A percentile compares a stretch with the other conserved stretches of the same genome.
Evolutionary conservation across 2,797 vertebrate species (phyloP).

Genomic region (Epinephelus coioides): DNA sequence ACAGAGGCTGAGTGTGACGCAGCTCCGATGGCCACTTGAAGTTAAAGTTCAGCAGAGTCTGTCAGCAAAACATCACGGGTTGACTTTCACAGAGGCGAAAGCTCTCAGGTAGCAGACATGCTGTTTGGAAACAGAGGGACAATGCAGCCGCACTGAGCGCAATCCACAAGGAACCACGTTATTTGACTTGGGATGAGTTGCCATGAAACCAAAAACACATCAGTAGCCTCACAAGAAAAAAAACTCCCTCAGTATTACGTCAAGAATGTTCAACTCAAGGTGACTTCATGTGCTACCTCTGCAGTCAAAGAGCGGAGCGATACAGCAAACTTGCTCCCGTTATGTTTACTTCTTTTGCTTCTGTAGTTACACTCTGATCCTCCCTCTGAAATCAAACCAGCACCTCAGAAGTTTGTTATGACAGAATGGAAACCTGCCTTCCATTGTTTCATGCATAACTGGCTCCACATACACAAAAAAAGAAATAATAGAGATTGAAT

Average conservation of each 20-base stretch:
- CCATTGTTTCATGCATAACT: slow-evolving; percentile 55
- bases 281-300: slow-evolving; percentile 51
- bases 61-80: slow-evolving; percentile 54
- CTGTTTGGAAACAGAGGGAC: slow-evolving; percentile 57
- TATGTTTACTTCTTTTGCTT: slow-evolving; percentile 43
- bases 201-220: slow-evolving; percentile 64
- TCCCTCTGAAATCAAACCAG: slow-evolving; percentile 59
- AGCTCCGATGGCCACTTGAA: slow-evolving; percentile 56
- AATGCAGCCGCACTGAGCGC: slow-evolving; percentile 44
- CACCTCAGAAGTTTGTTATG: slow-evolving; percentile 56
- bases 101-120: slow-evolving; percentile 49
- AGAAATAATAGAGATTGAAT: slow-evolving; percentile 24
- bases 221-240: slow-evolving; percentile 22
- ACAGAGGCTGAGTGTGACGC: slow-evolving; percentile 43
- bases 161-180: slow-evolving; percentile 49
- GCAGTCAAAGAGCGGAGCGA: slow-evolving; percentile 28
- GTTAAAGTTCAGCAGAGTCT: slow-evolving; percentile 42
- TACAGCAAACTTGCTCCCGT: slow-evolving; percentile 32
- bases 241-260: slow-evolving; percentile 37
- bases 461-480: slow-evolving; percentile 17
- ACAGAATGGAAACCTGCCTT: slow-evolving; percentile 68
- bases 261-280: slow-evolving; percentile 32
- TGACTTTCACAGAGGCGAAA: slow-evolving; percentile 42
- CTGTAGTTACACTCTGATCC: slow-evolving; percentile 37
- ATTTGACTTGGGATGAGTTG: slow-evolving; percentile 75